phyloP scores from a whole-genome alignment of 2,888 invertebrate species.

The Stenotaenia linearis region DNA sequence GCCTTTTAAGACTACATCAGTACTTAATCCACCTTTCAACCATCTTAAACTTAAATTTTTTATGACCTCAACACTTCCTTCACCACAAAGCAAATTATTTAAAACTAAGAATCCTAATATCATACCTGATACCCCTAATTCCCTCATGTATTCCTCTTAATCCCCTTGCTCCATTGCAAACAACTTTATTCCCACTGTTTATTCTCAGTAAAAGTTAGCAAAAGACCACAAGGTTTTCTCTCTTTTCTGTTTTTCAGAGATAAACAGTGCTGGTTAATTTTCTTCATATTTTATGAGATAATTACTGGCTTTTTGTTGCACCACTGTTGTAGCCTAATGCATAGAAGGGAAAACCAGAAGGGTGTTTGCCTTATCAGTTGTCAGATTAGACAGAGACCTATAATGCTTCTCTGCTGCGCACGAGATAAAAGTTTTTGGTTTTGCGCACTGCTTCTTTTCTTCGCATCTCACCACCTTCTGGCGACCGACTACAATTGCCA shows the following conservation, averaged over 20 bases:
- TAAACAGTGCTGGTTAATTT: conserved; percentile 30
- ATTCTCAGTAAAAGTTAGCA: not conserved
- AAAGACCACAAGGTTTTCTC: not conserved
- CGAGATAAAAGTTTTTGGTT: conserved; percentile 7
- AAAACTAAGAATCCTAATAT: too few relatives aligned
- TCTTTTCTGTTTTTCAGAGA: conserved; percentile 6
- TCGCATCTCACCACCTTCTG: too few relatives aligned
- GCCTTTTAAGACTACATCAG: too few relatives aligned
- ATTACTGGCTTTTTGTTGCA: not conserved
- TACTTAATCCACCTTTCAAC: too few relatives aligned
- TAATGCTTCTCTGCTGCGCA: not conserved
- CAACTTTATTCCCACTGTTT: too few relatives aligned
- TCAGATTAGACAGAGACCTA: not conserved
- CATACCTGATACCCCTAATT: not conserved
- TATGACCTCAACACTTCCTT: too few relatives aligned
- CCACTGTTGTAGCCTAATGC: not conserved
- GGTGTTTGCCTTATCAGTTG: conserved; percentile 2
- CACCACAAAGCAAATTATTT: too few relatives aligned
- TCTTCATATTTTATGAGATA: conserved; percentile 29
- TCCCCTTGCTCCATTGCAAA: not conserved
- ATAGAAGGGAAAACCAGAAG: not conserved
- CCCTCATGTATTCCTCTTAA: not conserved
- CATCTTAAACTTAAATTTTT: too few relatives aligned
- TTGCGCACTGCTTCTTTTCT: not conserved
- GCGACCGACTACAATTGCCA: conserved; percentile 13